These are phyloP conservation scores for Symphodus melops DNA, from an alignment of 2,113 vertebrate genomes.

Conservation along the genomic window DNA sequence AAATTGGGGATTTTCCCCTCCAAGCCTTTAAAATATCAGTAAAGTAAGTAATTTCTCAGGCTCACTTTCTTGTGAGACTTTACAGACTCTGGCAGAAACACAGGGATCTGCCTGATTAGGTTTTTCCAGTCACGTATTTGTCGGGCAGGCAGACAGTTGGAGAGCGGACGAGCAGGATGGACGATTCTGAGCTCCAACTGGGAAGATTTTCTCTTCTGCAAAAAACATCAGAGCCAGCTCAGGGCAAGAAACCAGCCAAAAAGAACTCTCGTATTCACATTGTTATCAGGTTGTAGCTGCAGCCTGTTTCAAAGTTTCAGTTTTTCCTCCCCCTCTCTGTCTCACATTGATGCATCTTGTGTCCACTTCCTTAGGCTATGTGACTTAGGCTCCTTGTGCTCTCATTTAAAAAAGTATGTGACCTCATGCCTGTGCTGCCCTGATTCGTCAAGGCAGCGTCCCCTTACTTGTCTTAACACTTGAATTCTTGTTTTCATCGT, in stretches of 20 bases:
- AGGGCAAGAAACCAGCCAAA: constrained; percentile 1
- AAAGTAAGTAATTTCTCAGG: background rate
- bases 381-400: background rate
- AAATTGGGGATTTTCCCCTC: background rate
- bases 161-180: constrained; percentile 2
- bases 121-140: constrained; percentile 28
- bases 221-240: constrained; percentile 6
- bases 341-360: background rate
- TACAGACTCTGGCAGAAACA: background rate
- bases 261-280: background rate
- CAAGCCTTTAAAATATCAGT: too few relatives aligned
- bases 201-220: constrained; percentile 29
- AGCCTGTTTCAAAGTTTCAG: constrained; percentile 6
- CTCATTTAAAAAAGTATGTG: constrained; percentile 22
- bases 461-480: background rate
- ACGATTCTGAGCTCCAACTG: constrained; percentile 21
- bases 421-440: constrained; percentile 35
- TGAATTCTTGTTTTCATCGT: background rate
- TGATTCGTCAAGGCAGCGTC: constrained; percentile 22
- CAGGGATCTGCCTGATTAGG: constrained; percentile 2
- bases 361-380: constrained; percentile 6
- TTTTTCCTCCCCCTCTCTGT: background rate
- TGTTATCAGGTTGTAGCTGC: background rate
- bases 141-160: constrained; percentile 14
- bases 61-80: background rate